Evolutionary conservation across 2,888 invertebrate species (phyloP), one percentile per base, ranked within the genome.

Genomic region (Pecten maximus): DNA sequence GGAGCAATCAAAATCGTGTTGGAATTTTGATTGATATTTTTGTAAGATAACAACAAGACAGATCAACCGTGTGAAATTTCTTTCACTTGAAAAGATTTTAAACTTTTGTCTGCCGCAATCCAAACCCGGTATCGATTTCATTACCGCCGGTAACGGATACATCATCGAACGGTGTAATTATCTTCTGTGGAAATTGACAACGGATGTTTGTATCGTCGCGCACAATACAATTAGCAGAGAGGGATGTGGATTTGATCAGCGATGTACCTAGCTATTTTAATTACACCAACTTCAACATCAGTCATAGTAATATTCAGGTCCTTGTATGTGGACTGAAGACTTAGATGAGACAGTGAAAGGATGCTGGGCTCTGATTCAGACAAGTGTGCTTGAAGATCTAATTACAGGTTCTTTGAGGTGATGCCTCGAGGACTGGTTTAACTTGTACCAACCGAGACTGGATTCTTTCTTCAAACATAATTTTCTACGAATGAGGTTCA

Each of bases 211-310:
- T 74, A 74, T 74, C 74, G 74, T 74, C 74, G 28, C 74, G 10
- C 74, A 74, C 35, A 74, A 74, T 74, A 74, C 35, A 74, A 74
- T 74, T 74, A 74, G 74, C 74, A 35, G 74, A 74, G 23, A 74
- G 74, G 6, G 74, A 74, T 74, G 74, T 12, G 74, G 74, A 74
- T 74, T 74, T 74, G 74, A 74, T 74, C 74, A 74, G 74, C 0
- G 74, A 74, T 74, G 74, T 74, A 74, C 74, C 74, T 74, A 74
- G 74, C 74, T 74, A 74, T 74, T 74, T 74, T 74, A 74, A 74
- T 74, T 74, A 74, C 74, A 74, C 74, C 6, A 12, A 74, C 74
- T 28, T 28, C 8, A 23, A 35, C 74, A 74, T 74, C 74, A 74
- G 74, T 74, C 28, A 28, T 74, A 74, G 74, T 28, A 35, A 74